Evolutionary conservation across 2,113 vertebrate genomes (phyloP), one percentile per base, ranked within the genome.

Genomic region (Meriones unguiculatus): DNA sequence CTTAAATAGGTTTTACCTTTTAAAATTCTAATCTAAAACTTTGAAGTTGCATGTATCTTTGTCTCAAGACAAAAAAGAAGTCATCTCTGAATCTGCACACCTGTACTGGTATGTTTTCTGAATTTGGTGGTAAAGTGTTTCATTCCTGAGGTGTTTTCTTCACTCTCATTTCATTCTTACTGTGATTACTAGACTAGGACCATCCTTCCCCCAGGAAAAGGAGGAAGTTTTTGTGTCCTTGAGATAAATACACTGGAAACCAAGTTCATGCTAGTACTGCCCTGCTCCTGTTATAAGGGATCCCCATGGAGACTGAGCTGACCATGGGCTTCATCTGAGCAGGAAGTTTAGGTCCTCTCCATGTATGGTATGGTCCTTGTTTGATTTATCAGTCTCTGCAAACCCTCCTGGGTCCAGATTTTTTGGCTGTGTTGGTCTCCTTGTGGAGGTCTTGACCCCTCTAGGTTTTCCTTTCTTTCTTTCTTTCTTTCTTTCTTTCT

Each of bases 1-100:
- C 92, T 82, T 89, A 10, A 80, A 75, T 64, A 22, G 90, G 85
- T 81, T 95, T 72, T 95, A 12, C 28, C 46, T 87, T 67, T 41
- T 78, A 87, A 65, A 70, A 46, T 17, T 20, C 24, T 93, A 85
- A 11, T 17, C 32, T 28, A 75, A 78, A 85, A 90, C 84, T 18
- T 24, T 76, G 5, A 15, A 10, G 52, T 89, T 80, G 1, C 32
- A 80, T 80, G 3, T 32, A 95, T 82, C 17, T 50, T 52, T 64
- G 91, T 1, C 7, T 86, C 92, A 38, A 59, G 5, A 89, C 54
- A 73, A 8, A 59, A 93, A 93, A 2, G 32, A 77, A 85, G 18
- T 62, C 4, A 87, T 87, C 64, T 77, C 90, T 38, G 57, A 12
- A 77, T 35, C n/a, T 77, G 20, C 5, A 64, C 20, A 54, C 22